A percentile compares a stretch with the other conserved stretches of the same genome.
Conservation (phyloP, 1,140 invertebrate species). For the Nephila pilipes region DNA sequence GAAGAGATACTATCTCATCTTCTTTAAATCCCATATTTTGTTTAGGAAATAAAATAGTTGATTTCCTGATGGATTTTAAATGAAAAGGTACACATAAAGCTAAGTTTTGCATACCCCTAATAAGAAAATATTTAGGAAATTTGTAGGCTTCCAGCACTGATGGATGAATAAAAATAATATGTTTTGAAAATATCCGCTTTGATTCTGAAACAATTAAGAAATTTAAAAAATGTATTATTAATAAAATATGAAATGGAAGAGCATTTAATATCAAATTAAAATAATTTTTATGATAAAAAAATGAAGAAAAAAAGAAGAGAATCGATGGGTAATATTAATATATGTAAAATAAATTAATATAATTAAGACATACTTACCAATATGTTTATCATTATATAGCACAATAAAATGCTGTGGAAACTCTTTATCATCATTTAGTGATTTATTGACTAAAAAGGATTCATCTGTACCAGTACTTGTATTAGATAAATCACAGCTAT, state of each 20-base stretch:
- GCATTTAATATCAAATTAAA: not conserved
- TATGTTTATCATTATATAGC: not conserved
- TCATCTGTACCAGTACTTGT: not conserved
- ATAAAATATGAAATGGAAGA: not conserved
- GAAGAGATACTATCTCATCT: not conserved
- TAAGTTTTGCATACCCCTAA: not conserved
- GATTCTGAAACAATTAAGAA: not conserved
- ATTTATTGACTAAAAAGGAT: not conserved
- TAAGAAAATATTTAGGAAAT: not conserved
- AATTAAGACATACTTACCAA: not conserved
- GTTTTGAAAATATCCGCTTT: not conserved
- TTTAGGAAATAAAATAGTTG: not conserved
- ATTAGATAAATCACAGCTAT: not conserved
- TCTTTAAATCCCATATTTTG: not conserved
- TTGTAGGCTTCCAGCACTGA: not conserved
- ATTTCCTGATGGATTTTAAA: not conserved
- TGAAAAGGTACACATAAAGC: not conserved
- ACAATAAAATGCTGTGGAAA: not conserved
- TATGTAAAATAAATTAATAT: not conserved
- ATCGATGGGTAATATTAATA: not conserved
- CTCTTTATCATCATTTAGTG: not conserved
- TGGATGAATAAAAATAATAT: constrained; percentile 14
- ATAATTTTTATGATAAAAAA: not conserved
- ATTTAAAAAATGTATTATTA: not conserved
- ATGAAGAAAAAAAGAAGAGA: not conserved